Evolutionary conservation across 2,113 vertebrate genomes (phyloP).

Genomic region (Oryctolagus cuniculus): mOryCun1.1 NC_091451.1:19212501-19213000

Average conservation of each 20-base stretch:
- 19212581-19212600: neutral
- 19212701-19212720: neutral
- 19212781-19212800: neutral
- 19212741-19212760: neutral
- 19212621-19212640: neutral
- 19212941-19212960: neutral
- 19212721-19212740: slow-evolving; percentile 25
- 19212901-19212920: slow-evolving; percentile 36
- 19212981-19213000: slow-evolving; percentile 38
- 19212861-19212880: neutral
- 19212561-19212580: neutral
- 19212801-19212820: slow-evolving; percentile 32
- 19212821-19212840: neutral
- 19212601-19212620: neutral
- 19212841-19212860: neutral
- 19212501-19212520: neutral
- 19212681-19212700: neutral
- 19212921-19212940: neutral
- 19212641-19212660: neutral
- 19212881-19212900: neutral
- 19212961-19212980: neutral
- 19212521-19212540: neutral
- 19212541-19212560: slow-evolving; percentile 9
- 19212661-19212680: neutral
- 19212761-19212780: neutral